phyloP scores from a whole-genome alignment of 2,888 invertebrate genomes.

The Ischnura elegans region DNA sequence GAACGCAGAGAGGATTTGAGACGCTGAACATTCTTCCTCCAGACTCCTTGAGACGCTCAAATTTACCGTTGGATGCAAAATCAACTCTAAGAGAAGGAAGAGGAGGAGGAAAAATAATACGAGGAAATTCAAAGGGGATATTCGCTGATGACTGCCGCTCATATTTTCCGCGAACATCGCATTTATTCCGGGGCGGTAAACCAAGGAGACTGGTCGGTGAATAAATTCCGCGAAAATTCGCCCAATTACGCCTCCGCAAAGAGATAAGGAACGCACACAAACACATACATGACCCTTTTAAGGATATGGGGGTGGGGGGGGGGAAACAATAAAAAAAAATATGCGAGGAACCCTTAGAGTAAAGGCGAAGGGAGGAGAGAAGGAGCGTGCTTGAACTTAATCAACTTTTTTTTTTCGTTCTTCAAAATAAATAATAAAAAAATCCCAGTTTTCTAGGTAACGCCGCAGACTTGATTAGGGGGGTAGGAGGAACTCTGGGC shows the following conservation, averaged over 20 bases:
- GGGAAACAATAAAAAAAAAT: too few relatives aligned
- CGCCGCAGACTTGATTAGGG: slow-evolving; percentile 38
- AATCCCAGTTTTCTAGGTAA: slow-evolving; percentile 27
- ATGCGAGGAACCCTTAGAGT: neutral
- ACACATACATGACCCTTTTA: too few relatives aligned
- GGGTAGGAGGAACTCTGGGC: too few relatives aligned
- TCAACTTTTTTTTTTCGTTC: slow-evolving; percentile 24
- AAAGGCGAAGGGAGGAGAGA: neutral
- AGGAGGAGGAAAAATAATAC: too few relatives aligned
- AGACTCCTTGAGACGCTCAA: neutral
- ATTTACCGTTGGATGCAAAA: neutral
- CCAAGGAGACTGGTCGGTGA: neutral
- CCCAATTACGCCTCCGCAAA: slow-evolving; percentile 8
- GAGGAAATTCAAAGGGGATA: neutral
- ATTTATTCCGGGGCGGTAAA: neutral
- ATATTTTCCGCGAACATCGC: neutral
- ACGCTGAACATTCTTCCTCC: too few relatives aligned
- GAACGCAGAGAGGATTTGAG: too few relatives aligned
- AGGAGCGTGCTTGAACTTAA: slow-evolving; percentile 31
- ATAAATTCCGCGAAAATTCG: neutral
- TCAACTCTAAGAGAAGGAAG: neutral
- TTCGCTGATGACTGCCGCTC: neutral
- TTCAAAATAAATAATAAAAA: too few relatives aligned
- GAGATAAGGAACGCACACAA: neutral
- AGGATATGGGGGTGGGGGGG: too few relatives aligned